These are phyloP conservation scores for Pomacea maculata DNA, from an alignment of 1,140 invertebrate species.

Conservation along the genomic window DNA sequence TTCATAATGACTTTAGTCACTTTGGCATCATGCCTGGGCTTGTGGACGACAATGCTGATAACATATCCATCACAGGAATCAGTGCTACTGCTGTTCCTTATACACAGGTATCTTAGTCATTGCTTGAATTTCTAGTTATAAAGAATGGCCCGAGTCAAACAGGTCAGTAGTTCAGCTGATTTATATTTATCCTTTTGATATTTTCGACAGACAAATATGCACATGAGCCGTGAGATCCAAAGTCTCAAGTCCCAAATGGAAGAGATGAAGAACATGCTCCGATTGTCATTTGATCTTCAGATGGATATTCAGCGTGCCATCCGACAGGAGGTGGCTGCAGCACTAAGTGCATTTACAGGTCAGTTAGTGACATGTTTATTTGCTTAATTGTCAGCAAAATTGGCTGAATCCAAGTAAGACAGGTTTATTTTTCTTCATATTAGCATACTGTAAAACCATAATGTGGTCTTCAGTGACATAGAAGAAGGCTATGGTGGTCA, in stretches of 20 bases:
- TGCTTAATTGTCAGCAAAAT: too few species aligned
- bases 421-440: too few species aligned
- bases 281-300: constrained; percentile 61
- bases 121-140: background rate
- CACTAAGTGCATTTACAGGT: constrained; percentile 48
- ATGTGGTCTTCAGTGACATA: too few species aligned
- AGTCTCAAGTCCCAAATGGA: constrained; percentile 54
- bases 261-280: constrained; percentile 62
- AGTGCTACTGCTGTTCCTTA: constrained; percentile 59
- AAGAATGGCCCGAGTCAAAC: background rate
- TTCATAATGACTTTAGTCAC: constrained; percentile 61
- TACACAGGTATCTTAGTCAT: constrained; percentile 45
- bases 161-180: background rate
- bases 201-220: constrained; percentile 43
- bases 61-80: constrained; percentile 58
- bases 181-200: background rate
- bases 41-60: constrained; percentile 49
- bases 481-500: too few species aligned
- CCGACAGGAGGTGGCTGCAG: constrained; percentile 63
- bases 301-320: constrained; percentile 63
- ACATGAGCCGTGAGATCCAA: constrained; percentile 53
- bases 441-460: too few species aligned
- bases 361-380: constrained; percentile 2
- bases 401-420: too few species aligned
- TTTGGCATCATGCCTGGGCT: constrained; percentile 47